Evolutionary conservation across 2,888 invertebrate species (phyloP), one percentile per base, ranked within the genome.

Genomic region (Thera britannica): DNA sequence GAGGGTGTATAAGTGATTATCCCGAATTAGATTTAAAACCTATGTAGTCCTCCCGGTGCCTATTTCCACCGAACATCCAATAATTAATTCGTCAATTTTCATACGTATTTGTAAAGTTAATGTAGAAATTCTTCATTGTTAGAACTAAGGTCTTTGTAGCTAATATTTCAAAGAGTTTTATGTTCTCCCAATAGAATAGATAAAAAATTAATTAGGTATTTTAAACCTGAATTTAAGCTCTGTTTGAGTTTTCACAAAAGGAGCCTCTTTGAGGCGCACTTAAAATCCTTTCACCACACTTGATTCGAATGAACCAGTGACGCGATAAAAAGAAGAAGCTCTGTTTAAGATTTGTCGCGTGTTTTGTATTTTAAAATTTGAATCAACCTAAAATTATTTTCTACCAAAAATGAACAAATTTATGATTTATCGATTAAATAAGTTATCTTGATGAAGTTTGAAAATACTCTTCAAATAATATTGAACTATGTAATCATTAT

Each of bases 1-100:
- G 9, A 46, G 6, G 8, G 9, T 11, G 23, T 41, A 2, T 34
- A 46, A 46, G 51, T 64, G 52, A 52, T 58, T 63, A n/a, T 51
- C 58, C 63, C 49, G 56, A 58, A 62, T 51, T 51, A 63, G 63
- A 52, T 58, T 9, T 46, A 48, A 56, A 57, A 41, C 7, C 2
- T 11, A 46, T 44, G 41, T 58, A 63, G 63, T 63, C n/a, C 51
- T 58, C 34, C 51, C 58, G 54, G 64, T 64, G 46, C 8, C 12
- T 36, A 46, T 55, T 61, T 62, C 9, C 36, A 55, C 46, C 55
- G 12, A 44, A 61, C 46, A 34, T 54, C 35, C 1, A 61, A 61
- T 61, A 61, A 12, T 58, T 51, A 9, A 46, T 59, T 34, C 59
- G 48, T 55, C 0, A 48, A 56, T 46, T 62, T 61, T 52, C 11